A percentile compares a stretch with the other conserved stretches of the same genome.
Conservation (phyloP, 2,888 invertebrate genomes). For the Aspidapion aeneum region DNA sequence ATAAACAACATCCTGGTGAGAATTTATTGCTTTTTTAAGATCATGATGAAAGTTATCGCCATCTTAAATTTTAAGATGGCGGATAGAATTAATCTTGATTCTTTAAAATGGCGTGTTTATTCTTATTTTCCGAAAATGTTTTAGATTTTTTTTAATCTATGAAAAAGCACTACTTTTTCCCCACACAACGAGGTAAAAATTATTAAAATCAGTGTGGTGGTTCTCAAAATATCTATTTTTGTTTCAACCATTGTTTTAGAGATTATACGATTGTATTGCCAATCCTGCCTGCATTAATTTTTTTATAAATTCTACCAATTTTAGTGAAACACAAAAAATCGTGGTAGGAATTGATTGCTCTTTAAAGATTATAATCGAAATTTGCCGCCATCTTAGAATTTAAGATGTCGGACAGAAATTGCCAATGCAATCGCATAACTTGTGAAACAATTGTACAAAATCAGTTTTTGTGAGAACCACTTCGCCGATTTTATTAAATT, state of each 20-base stretch:
- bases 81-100: neutral
- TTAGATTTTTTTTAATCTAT: neutral
- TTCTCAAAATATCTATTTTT: neutral
- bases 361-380: neutral
- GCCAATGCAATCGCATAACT: no score
- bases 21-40: neutral
- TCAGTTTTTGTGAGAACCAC: no score
- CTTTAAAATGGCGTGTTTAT: neutral
- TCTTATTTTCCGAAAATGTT: neutral
- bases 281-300: no score
- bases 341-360: neutral
- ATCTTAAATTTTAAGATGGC: neutral
- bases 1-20: neutral
- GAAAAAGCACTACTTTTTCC: neutral
- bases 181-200: neutral
- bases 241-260: neutral
- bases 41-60: neutral
- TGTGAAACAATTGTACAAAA: no score
- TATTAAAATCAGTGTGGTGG: neutral
- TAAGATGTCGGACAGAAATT: neutral
- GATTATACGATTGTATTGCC: neutral
- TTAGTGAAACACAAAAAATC: neutral
- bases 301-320: neutral
- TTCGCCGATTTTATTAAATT: no score
- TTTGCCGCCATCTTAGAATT: neutral